These are phyloP conservation scores for Drosophila auraria DNA, from an alignment of 1,140 invertebrate species.

Conservation along the genomic window DNA sequence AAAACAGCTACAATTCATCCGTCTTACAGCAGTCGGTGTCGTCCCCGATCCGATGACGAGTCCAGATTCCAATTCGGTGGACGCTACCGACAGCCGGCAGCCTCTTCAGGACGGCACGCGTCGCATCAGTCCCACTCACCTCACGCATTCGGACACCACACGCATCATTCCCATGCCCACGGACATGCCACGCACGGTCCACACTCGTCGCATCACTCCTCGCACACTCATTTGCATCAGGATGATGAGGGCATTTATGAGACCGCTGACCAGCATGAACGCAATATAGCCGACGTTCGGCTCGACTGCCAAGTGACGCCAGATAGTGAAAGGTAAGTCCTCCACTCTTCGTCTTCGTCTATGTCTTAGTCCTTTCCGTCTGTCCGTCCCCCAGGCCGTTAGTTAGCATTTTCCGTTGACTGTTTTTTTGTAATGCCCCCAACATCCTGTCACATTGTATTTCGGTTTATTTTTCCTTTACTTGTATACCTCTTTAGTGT, in stretches of 20 bases:
- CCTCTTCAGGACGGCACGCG: constrained; percentile 85
- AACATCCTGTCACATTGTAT: constrained; percentile 3
- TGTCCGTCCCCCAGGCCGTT: constrained; percentile 18
- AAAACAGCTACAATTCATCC: constrained; percentile 85
- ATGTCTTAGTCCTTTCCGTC: constrained; percentile 8
- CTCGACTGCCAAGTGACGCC: constrained; percentile 90
- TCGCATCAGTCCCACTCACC: constrained; percentile 85
- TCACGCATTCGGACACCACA: constrained; percentile 85
- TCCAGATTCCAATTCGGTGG: constrained; percentile 90
- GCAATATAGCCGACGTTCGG: constrained; percentile 86
- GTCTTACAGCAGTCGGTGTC: constrained; percentile 86
- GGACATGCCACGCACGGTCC: constrained; percentile 85
- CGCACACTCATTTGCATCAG: constrained; percentile 87
- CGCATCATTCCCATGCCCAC: constrained; percentile 84
- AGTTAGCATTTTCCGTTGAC: neutral
- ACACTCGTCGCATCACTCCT: constrained; percentile 86
- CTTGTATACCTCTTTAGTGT: too few relatives aligned
- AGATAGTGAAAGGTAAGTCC: constrained; percentile 93
- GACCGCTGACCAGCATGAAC: constrained; percentile 90
- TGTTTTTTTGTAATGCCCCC: constrained; percentile 5
- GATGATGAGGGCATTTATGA: constrained; percentile 94
- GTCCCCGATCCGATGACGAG: constrained; percentile 87
- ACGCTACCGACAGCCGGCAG: constrained; percentile 90
- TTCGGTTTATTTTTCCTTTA: neutral
- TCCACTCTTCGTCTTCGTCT: neutral